Evolutionary conservation across 2,797 vertebrate genomes (phyloP).

Genomic region (Parauchenoglanis ngamensis): DNA sequence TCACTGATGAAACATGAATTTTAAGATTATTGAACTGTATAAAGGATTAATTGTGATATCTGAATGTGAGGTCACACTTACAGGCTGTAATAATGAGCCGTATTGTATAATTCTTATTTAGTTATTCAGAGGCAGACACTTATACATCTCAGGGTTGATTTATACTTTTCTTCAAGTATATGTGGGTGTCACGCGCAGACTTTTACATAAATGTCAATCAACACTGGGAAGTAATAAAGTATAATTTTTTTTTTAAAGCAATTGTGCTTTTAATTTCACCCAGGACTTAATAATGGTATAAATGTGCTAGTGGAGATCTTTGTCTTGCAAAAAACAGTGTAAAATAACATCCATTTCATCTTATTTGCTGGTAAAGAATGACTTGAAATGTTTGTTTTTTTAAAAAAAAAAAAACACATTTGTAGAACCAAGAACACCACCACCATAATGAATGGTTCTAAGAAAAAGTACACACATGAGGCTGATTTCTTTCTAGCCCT

Average conservation of each 20-base stretch:
- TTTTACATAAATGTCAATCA: background rate
- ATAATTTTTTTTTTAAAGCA: background rate
- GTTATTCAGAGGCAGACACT: background rate
- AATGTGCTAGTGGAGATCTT: background rate
- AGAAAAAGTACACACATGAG: background rate
- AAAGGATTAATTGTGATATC: slow-evolving; percentile 15
- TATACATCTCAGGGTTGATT: background rate
- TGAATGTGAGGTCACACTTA: background rate
- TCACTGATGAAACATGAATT: slow-evolving; percentile 40
- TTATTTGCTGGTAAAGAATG: background rate
- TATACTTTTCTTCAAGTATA: background rate
- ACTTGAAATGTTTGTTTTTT: background rate
- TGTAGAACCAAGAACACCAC: background rate
- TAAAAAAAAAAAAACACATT: background rate
- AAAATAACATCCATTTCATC: background rate
- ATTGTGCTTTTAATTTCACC: background rate
- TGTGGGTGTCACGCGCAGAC: background rate
- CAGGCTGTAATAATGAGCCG: background rate
- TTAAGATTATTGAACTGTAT: background rate
- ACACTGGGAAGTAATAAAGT: background rate
- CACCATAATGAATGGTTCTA: background rate
- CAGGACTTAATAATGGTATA: background rate
- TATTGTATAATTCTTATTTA: background rate
- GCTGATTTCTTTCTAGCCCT: background rate
- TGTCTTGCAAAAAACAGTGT: background rate